Conservation (phyloP, 2,113 vertebrate species). For the Indicator maculatus region DNA sequence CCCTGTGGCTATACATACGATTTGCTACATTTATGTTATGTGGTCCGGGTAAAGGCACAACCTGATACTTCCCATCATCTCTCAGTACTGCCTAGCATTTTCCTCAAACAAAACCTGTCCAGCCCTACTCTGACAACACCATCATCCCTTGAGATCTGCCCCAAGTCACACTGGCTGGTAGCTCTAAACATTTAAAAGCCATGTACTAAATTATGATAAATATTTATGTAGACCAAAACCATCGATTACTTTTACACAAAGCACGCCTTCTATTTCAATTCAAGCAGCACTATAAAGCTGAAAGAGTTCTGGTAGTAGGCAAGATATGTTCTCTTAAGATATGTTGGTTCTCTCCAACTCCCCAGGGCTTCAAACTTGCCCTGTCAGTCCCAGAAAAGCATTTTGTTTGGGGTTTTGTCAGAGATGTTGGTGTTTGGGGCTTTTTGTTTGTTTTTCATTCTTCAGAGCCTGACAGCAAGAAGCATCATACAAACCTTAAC, state of each 20-base stretch:
- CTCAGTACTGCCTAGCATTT: accelerated
- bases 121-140: neutral
- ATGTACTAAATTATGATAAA: neutral
- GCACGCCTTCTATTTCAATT: neutral
- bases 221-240: neutral
- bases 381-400: neutral
- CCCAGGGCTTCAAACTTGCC: neutral
- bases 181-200: neutral
- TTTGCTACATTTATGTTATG: neutral
- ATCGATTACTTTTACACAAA: neutral
- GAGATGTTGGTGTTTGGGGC: no score
- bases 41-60: neutral
- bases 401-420: no score
- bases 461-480: neutral
- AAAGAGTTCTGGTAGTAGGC: neutral
- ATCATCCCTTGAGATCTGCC: neutral
- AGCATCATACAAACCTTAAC: neutral
- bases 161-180: accelerated
- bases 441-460: no score
- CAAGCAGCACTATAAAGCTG: neutral
- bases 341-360: neutral
- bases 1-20: neutral
- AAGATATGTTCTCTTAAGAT: neutral
- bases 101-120: neutral
- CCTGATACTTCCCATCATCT: neutral